phyloP scores from a whole-genome alignment of 2,888 invertebrate species.

The Melipona bicolor region DNA sequence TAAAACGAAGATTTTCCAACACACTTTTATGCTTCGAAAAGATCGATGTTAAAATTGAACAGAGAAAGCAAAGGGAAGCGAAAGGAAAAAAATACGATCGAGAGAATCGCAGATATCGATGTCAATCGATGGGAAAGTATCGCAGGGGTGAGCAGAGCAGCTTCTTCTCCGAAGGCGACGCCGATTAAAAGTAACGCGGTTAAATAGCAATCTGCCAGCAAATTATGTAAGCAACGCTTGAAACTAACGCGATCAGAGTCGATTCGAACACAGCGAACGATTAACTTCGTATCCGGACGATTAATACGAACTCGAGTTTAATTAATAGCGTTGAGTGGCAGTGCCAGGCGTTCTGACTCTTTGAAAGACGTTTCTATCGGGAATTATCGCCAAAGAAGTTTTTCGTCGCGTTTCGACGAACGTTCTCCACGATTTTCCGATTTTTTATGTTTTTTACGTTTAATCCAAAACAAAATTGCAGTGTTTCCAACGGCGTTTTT shows the following conservation, averaged over 20 bases:
- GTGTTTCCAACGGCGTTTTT: too few relatives aligned
- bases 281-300: conserved; percentile 28
- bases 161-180: neutral
- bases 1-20: too few relatives aligned
- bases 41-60: too few relatives aligned
- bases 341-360: conserved; percentile 6
- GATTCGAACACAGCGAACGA: conserved; percentile 27
- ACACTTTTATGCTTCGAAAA: neutral
- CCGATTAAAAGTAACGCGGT: conserved; percentile 24
- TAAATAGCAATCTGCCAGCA: conserved; percentile 27
- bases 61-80: neutral
- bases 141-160: too few relatives aligned
- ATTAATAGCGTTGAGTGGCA: conserved; percentile 31
- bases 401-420: neutral
- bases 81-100: neutral
- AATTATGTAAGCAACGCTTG: conserved; percentile 40
- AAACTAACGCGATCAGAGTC: conserved; percentile 24
- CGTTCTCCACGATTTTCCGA: neutral
- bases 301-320: conserved; percentile 31
- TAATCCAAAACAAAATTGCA: neutral
- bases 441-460: neutral
- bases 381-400: neutral
- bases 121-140: conserved; percentile 5
- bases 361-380: conserved; percentile 1
- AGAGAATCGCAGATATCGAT: conserved; percentile 6